Percentiles rank a stretch among this genome's conserved stretches.
Evolutionary conservation across 2,113 vertebrate genomes (phyloP).

Genomic region (Podarcis raffonei): DNA sequence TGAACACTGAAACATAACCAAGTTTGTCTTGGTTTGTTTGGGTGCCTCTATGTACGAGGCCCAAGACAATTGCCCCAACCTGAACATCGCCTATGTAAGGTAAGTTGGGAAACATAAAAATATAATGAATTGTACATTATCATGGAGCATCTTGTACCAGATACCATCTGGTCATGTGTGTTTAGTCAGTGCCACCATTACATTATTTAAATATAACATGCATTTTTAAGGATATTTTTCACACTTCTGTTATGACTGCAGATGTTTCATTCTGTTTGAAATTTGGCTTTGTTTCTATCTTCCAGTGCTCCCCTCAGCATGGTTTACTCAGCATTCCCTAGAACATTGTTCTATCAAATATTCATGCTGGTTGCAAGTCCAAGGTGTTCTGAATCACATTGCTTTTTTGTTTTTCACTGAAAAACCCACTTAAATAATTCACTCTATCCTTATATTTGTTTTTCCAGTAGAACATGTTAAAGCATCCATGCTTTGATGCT

Average conservation of each 20-base stretch:
- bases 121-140: too few relatives aligned
- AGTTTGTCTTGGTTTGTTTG: too few relatives aligned
- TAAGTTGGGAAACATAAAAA: neutral
- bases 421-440: slow-evolving; percentile 6
- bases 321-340: neutral
- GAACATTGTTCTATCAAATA: neutral
- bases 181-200: neutral
- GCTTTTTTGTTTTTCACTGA: neutral
- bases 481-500: neutral
- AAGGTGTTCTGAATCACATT: neutral
- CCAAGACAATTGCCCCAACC: too few relatives aligned
- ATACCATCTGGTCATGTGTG: neutral
- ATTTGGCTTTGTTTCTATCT: neutral
- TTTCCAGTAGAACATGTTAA: neutral
- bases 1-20: too few relatives aligned
- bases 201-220: neutral
- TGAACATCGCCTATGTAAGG: too few relatives aligned
- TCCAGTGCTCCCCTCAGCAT: neutral
- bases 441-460: neutral
- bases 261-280: neutral
- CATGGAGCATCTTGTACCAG: too few relatives aligned
- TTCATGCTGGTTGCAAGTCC: neutral
- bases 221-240: neutral
- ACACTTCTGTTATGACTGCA: neutral
- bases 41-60: too few relatives aligned